These are phyloP conservation scores for Pristionchus japonicus DNA, from an alignment of 2,888 invertebrate genomes.

Conservation along the genomic window DNA sequence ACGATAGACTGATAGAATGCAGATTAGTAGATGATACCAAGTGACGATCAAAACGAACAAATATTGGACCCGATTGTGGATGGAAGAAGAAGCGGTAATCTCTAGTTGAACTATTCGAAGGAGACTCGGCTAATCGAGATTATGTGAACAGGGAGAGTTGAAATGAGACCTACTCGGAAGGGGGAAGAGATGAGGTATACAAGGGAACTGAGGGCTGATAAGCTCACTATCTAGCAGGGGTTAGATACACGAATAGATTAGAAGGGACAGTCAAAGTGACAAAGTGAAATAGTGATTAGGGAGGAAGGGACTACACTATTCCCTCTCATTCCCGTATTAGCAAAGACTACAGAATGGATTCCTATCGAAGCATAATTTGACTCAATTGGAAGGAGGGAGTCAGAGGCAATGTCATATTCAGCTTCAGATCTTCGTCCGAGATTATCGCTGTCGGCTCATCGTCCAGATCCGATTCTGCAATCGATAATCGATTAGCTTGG, in stretches of 20 bases:
- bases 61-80: neutral
- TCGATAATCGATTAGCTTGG: no score
- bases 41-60: slow-evolving; percentile 9
- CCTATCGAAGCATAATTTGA: neutral
- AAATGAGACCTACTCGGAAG: slow-evolving; percentile 18
- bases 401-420: neutral
- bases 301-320: neutral
- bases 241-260: neutral
- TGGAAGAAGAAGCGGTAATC: neutral
- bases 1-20: neutral
- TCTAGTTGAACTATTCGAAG: slow-evolving; percentile 18
- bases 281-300: neutral
- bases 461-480: slow-evolving; percentile 49
- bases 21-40: neutral
- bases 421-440: neutral
- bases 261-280: neutral
- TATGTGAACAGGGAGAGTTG: slow-evolving; percentile 12
- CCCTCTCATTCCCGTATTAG: neutral
- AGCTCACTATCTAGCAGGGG: neutral
- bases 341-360: neutral
- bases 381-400: neutral
- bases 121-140: slow-evolving; percentile 2
- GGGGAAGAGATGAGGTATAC: neutral
- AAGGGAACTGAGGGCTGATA: neutral
- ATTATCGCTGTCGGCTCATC: slow-evolving; percentile 56